Base-by-base conservation (phyloP, 2,113 vertebrate genomes). In the Conger conger region DNA sequence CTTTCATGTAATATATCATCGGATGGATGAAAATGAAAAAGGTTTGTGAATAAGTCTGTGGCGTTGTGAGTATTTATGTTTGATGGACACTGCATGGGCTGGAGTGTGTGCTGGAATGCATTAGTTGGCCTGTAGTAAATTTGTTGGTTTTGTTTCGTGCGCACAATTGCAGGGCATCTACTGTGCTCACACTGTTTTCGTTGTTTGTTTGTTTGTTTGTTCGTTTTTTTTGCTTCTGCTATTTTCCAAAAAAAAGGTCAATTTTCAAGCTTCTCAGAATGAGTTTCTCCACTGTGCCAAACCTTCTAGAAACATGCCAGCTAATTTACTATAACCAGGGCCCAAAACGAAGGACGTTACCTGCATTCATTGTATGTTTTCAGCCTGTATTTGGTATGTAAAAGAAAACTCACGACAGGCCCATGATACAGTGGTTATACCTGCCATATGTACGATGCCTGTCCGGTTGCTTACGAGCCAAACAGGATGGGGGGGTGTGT, bases 1-100 rank as follows among this genome's bases (percentile, higher is more conserved):
- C 27, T 5, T 73, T 73, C 9, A 73, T 73, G 23, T 73, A n/a
- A 73, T 73, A 2, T 30, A 73, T 73, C 23, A 1, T 73, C 15
- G 27, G 57, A 60, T 27, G 23, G 57, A 27, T 60, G 57, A 33
- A 9, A 9, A 9, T 3, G 40, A 13, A 33, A 27, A 73, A n/a
- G 63, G 63, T 73, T 73, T 73, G 63, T 73, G 63, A 73, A 73
- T 73, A 30, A 60, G 63, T 11, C n/a, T 73, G n/a, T n/a, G n/a
- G n/a, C n/a, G 9, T 18, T 68, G 27, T 68, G 63, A 33, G 27
- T 2, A 73, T 33, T n/a, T n/a, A 73, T 73, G 63, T 73, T 73
- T 73, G 63, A 13, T 73, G 30, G 27, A 73, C n/a, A 73, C 60
- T 73, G 63, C 7, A 73, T 30, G 63, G 8, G 63, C 63, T 6